Conservation (phyloP, 1,140 invertebrate species). For the Plutomurus gul region DNA sequence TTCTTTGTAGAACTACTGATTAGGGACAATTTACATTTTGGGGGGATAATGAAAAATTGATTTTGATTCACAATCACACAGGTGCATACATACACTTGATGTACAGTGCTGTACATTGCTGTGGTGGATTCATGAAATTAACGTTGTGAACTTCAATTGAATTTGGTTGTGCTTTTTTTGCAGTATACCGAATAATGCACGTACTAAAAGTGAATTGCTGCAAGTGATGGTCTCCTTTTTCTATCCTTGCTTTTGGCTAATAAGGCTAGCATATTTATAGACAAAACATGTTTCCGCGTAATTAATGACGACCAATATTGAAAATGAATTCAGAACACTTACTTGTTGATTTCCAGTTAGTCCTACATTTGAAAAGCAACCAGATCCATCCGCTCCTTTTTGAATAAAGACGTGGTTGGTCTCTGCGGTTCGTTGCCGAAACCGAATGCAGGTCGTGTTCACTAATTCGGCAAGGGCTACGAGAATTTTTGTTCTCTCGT, state of each 20-base stretch:
- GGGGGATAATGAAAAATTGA: too few relatives aligned
- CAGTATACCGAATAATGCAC: slow-evolving; percentile 69
- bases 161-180: too few relatives aligned
- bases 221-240: too few relatives aligned
- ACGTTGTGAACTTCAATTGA: too few relatives aligned
- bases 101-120: too few relatives aligned
- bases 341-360: slow-evolving; percentile 64
- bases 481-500: slow-evolving; percentile 32
- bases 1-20: too few relatives aligned
- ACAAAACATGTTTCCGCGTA: slow-evolving; percentile 62
- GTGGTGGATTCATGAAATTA: too few relatives aligned
- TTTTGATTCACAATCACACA: too few relatives aligned
- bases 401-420: slow-evolving; percentile 29
- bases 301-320: slow-evolving; percentile 62
- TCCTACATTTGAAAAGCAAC: slow-evolving; percentile 65
- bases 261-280: slow-evolving; percentile 69
- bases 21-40: too few relatives aligned
- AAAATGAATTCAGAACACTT: slow-evolving; percentile 61
- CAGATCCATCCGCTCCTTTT: slow-evolving; percentile 47
- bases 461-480: slow-evolving; percentile 16
- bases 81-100: too few relatives aligned
- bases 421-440: slow-evolving; percentile 4
- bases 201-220: slow-evolving; percentile 66
- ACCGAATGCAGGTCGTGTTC: slow-evolving; percentile 42
- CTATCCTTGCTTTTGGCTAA: slow-evolving; percentile 73